These are phyloP conservation scores for Hipposideros armiger DNA, from an alignment of 2,113 vertebrate genomes.

Conservation along the genomic window DNA sequence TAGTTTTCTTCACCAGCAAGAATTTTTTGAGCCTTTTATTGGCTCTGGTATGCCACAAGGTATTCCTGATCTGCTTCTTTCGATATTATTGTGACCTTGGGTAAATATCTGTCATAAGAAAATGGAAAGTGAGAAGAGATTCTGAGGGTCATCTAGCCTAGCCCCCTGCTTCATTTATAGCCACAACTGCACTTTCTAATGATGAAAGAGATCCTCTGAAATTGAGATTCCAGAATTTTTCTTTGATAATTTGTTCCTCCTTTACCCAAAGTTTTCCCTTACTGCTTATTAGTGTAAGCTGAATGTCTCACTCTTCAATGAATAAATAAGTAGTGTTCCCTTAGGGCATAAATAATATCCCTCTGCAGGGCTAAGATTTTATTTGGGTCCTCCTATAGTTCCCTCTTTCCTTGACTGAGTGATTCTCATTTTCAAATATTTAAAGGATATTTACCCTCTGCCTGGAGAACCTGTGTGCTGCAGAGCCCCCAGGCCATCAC, in stretches of 20 bases:
- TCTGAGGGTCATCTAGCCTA: background rate
- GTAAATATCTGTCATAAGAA: background rate
- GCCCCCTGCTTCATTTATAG: background rate
- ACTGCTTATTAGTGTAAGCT: background rate
- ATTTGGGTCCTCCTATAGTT: background rate
- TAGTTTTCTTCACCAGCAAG: slow-evolving; percentile 55
- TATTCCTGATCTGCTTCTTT: slow-evolving; percentile 29
- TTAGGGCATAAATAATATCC: background rate
- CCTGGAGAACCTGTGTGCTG: background rate
- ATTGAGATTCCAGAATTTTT: background rate
- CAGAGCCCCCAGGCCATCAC: background rate
- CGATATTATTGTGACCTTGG: background rate
- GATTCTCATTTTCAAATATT: background rate
- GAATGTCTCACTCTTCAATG: background rate
- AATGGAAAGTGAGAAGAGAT: background rate
- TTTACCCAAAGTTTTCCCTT: background rate
- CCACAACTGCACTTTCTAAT: background rate
- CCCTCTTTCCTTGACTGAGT: background rate
- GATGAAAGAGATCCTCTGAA: background rate
- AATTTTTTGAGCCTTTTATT: slow-evolving; percentile 45
- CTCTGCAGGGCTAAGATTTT: background rate
- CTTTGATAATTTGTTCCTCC: no score
- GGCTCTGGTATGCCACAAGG: background rate
- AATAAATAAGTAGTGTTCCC: background rate
- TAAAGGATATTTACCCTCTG: background rate